phyloP scores from a whole-genome alignment of 2,888 invertebrate species.

The Epiblema foenella region DNA sequence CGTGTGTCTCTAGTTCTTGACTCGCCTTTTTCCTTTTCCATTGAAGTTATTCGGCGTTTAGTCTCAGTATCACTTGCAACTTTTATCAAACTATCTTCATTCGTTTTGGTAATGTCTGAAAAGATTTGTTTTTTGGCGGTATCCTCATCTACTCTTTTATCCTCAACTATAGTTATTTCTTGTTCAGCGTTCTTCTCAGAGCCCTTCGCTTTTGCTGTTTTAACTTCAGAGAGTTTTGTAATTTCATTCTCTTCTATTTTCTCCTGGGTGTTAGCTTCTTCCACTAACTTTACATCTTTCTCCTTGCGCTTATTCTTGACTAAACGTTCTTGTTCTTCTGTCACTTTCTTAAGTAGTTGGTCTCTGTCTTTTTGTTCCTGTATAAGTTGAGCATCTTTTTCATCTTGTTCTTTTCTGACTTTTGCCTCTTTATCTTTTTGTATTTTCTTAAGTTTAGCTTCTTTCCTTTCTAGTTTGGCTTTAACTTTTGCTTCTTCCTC shows the following conservation, averaged over 20 bases:
- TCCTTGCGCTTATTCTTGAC: conserved; percentile 9
- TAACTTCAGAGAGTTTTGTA: not conserved
- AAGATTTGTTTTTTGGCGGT: conserved; percentile 9
- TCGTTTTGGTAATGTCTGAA: conserved; percentile 37
- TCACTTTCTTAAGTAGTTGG: conserved; percentile 32
- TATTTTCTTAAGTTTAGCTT: conserved; percentile 42
- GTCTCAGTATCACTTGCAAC: not conserved
- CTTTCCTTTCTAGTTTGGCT: conserved; percentile 40
- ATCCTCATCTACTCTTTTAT: conserved; percentile 16
- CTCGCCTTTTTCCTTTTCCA: not conserved
- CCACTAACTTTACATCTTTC: conserved; percentile 6
- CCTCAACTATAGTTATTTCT: conserved; percentile 18
- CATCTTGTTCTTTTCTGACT: not conserved
- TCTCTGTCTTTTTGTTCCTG: conserved; percentile 19
- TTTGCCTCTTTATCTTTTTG: conserved; percentile 44
- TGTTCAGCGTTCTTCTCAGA: conserved; percentile 33
- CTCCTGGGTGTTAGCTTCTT: conserved; percentile 10
- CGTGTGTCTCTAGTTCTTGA: not conserved
- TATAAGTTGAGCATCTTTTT: not conserved
- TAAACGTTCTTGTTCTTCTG: conserved; percentile 21
- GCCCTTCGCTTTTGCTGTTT: conserved; percentile 41
- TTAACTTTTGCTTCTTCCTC: conserved; percentile 34
- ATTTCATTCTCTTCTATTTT: conserved; percentile 37
- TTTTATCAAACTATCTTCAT: conserved; percentile 20
- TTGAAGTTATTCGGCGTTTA: not conserved